Conservation (phyloP, 1,140 invertebrate genomes). For the Antheraea pernyi region DNA sequence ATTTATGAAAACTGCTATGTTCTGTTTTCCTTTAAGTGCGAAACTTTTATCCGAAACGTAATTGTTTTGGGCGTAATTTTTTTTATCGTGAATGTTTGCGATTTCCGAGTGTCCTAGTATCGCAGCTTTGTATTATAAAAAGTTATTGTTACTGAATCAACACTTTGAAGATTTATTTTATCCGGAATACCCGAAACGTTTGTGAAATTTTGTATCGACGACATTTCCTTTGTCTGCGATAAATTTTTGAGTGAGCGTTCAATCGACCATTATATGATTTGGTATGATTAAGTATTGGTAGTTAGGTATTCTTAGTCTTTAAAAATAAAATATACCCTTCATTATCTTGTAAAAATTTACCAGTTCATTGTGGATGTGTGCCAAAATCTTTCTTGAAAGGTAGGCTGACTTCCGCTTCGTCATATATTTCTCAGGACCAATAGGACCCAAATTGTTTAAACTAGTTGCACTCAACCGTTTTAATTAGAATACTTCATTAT, state of each 20-base stretch:
- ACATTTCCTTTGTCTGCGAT: neutral
- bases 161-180: slow-evolving; percentile 1
- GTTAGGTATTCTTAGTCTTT: no score
- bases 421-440: no score
- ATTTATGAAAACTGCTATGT: slow-evolving; percentile 37
- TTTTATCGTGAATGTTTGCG: slow-evolving; percentile 1
- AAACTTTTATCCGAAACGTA: slow-evolving; percentile 26
- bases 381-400: no score
- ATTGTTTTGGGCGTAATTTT: neutral
- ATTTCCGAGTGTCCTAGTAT: neutral
- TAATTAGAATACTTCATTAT: no score
- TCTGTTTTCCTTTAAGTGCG: slow-evolving; percentile 37
- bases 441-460: no score
- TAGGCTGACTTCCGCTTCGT: no score
- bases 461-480: no score
- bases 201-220: neutral
- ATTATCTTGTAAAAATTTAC: no score
- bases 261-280: neutral
- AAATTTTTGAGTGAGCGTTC: neutral
- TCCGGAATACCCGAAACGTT: neutral
- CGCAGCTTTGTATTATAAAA: neutral
- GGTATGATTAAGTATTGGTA: no score
- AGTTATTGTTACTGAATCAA: neutral
- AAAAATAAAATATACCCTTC: no score
- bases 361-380: no score